These are phyloP conservation scores for Trichechus manatus DNA, from an alignment of 2,113 vertebrate genomes.

Conservation along the genomic window DNA sequence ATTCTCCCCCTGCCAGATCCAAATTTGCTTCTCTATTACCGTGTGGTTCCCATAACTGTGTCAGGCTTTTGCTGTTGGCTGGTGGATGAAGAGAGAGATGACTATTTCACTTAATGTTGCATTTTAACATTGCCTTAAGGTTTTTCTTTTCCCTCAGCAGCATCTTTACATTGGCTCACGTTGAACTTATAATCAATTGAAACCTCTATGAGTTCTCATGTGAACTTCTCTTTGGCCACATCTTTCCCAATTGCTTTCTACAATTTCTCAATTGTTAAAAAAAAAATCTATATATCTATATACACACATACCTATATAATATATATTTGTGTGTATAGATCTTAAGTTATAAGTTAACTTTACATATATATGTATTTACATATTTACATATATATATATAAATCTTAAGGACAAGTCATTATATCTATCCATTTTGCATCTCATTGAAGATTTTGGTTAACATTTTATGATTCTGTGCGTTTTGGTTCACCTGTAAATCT, in stretches of 20 bases:
- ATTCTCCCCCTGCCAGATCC: background rate
- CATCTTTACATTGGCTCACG: background rate
- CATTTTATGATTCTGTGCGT: background rate
- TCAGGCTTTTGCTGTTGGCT: background rate
- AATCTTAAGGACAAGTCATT: background rate
- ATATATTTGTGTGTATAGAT: background rate
- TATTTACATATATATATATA: background rate
- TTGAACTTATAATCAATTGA: background rate
- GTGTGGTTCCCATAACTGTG: background rate
- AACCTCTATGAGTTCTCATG: background rate
- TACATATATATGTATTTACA: too few species aligned
- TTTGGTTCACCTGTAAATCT: constrained; percentile 21
- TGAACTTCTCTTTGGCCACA: background rate
- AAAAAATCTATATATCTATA: background rate
- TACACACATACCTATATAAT: background rate
- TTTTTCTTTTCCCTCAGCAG: background rate
- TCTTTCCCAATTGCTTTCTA: background rate
- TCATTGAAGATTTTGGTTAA: constrained; percentile 4
- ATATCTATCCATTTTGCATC: background rate
- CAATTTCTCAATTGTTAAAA: too few species aligned
- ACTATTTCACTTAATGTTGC: background rate
- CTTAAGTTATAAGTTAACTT: too few species aligned
- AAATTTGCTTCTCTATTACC: background rate
- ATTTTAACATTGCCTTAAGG: background rate
- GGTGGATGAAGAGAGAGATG: background rate